Base-by-base conservation (phyloP, 2,113 vertebrate genomes). In the Mustelus asterias region DNA sequence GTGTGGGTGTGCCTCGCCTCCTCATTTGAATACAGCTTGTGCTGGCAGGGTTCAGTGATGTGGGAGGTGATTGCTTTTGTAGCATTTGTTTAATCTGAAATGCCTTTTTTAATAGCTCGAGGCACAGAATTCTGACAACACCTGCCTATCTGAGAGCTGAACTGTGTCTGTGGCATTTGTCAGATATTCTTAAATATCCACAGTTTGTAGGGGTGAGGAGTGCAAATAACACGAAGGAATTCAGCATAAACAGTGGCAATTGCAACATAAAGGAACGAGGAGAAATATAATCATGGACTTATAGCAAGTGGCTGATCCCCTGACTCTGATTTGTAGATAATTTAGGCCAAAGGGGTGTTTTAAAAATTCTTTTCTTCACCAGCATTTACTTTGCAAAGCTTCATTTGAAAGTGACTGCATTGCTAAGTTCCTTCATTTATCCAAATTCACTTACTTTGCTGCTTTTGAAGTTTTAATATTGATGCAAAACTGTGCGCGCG, bases 31-130 rank as follows among this genome's bases (percentile, higher is more conserved):
- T 97, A 97, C 97, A 97, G 96, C 97, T 97, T 96, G 96, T 85
- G 95, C 93, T 97, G 96, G 96, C 96, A 97, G 97, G 96, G 98
- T 98, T 98, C 97, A 97, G 97, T 97, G 98, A 98, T 98, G 29
- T 97, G 98, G 98, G 97, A 98, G 97, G 97, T 98, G 97, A 98
- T 98, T 98, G 98, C 98, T 85, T 98, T 97, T 97, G 97, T 97
- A 96, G 96, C 96, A 96, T 97, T 98, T 97, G 97, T 97, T 98
- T 97, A 97, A 98, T 98, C 97, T 98, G 97, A 98, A 98, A 99
- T 98, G 98, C 97, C 97, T 98, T 97, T 97, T 97, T 76, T 95
- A 96, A 97, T 97, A 96, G 97, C 98, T 97, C 0, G 3, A 0
- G 97, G 98, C 97, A 96, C 96, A 96, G 95, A 97, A 97, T 97